Base-by-base conservation (phyloP, 2,797 vertebrate species). In the Pachyuromys duprasi region DNA sequence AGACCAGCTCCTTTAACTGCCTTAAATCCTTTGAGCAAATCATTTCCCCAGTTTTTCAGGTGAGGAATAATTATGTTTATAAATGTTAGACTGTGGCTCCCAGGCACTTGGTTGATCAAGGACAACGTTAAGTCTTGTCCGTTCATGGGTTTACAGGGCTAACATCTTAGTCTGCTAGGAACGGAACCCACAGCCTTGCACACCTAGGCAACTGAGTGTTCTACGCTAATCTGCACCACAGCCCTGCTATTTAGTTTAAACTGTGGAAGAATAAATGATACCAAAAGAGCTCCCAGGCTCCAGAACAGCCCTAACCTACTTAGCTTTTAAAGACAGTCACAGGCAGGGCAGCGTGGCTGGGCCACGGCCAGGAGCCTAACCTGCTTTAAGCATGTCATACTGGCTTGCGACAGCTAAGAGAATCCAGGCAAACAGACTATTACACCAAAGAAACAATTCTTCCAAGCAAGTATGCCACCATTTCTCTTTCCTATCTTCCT, bases 1-100 rank as follows among this genome's bases (percentile, higher is more conserved):
- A 79, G 45, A 91, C 5, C 18, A 55, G 42, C 89, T 95, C 28
- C 86, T 57, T 93, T 79, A 79, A 65, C 42, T 90, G 36, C 31
- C 49, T 83, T 45, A 93, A 87, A 22, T 81, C 33, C 72, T 90
- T 70, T 31, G 91, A 49, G 26, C 33, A 95, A 93, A 93, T 75
- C 82, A 91, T 88, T 82, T 95, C 42, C 36, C 57, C 69, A 86
- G 28, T 91, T 93, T 96, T 92, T 89, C 63, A 95, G 1, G 2
- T 79, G 24, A 2, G 76, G 62, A 45, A 82, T 87, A 89, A 80
- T 49, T 65, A 89, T 87, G 26, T 24, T 90, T n/a, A 82, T 33
- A 86, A 94, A 93, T 76, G 11, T 70, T 72, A 89, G 45, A 26
- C 84, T 78, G 33, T n/a, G 33, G 53, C 53, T n/a, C 20, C 18